These are phyloP conservation scores for Rissa tridactyla DNA, from an alignment of 2,113 vertebrate species.

Conservation along the genomic window DNA sequence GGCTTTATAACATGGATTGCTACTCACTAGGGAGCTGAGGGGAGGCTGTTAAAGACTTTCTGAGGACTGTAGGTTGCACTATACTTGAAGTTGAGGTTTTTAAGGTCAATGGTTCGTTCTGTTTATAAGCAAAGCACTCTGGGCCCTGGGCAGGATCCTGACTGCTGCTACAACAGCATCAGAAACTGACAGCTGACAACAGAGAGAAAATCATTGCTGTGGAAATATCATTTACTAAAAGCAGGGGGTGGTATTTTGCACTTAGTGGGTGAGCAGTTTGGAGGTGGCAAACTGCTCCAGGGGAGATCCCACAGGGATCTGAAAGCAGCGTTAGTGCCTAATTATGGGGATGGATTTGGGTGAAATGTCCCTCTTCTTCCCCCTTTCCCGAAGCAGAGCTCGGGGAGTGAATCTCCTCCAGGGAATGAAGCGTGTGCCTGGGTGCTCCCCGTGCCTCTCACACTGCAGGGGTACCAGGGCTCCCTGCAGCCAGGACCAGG, in stretches of 20 bases:
- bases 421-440: neutral
- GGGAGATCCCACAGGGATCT: neutral
- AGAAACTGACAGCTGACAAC: neutral
- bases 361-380: neutral
- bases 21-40: slow-evolving; percentile 27
- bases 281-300: neutral
- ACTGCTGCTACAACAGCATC: neutral
- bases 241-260: neutral
- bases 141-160: neutral
- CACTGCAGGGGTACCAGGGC: neutral
- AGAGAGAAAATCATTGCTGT: neutral
- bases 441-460: neutral
- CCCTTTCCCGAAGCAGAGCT: neutral
- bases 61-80: slow-evolving; percentile 43
- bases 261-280: neutral
- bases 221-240: neutral
- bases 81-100: slow-evolving; percentile 37
- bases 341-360: neutral
- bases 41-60: slow-evolving; percentile 41
- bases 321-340: neutral
- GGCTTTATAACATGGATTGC: neutral
- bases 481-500: neutral
- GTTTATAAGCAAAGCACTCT: slow-evolving; percentile 14
- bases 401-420: neutral
- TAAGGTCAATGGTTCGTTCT: slow-evolving; percentile 33